Evolutionary conservation across 2,113 vertebrate species (phyloP).

Genomic region (Muntiacus muntjak): DNA sequence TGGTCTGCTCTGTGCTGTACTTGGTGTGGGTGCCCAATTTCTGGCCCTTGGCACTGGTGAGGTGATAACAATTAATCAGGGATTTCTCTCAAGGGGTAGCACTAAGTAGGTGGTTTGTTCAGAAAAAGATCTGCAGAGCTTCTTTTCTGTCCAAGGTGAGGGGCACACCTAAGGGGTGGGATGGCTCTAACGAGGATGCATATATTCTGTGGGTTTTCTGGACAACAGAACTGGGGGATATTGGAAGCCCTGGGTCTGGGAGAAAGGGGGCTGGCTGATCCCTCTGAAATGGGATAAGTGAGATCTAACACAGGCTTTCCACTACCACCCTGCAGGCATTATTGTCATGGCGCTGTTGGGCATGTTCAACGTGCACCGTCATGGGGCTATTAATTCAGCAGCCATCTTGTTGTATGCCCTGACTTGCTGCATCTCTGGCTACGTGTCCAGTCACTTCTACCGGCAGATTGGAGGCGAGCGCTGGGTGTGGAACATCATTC

Average conservation of each 20-base stretch:
- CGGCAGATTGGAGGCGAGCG: slow-evolving; percentile 90
- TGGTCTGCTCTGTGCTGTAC: slow-evolving; percentile 89
- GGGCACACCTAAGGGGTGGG: neutral
- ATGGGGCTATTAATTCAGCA: slow-evolving; percentile 93
- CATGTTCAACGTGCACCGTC: slow-evolving; percentile 92
- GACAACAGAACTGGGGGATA: neutral
- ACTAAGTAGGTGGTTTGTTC: slow-evolving; percentile 13
- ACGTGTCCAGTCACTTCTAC: slow-evolving; percentile 93
- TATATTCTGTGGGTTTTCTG: slow-evolving; percentile 29
- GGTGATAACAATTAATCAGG: slow-evolving; percentile 53
- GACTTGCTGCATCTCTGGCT: slow-evolving; percentile 93
- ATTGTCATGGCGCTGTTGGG: slow-evolving; percentile 92
- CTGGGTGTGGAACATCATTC: slow-evolving; percentile 96
- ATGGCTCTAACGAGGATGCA: neutral
- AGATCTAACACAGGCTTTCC: slow-evolving; percentile 47
- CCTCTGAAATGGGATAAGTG: neutral
- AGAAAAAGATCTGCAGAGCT: neutral
- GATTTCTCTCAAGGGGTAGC: slow-evolving; percentile 47
- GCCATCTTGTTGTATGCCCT: slow-evolving; percentile 91
- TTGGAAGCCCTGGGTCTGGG: neutral
- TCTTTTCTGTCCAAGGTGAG: slow-evolving; percentile 23
- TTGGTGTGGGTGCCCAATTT: slow-evolving; percentile 93
- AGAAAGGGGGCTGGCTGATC: neutral
- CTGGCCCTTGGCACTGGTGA: slow-evolving; percentile 91
- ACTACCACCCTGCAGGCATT: slow-evolving; percentile 80